phyloP scores from a whole-genome alignment of 1,140 invertebrate species.

The Stratiolaelaps scimitus region DNA sequence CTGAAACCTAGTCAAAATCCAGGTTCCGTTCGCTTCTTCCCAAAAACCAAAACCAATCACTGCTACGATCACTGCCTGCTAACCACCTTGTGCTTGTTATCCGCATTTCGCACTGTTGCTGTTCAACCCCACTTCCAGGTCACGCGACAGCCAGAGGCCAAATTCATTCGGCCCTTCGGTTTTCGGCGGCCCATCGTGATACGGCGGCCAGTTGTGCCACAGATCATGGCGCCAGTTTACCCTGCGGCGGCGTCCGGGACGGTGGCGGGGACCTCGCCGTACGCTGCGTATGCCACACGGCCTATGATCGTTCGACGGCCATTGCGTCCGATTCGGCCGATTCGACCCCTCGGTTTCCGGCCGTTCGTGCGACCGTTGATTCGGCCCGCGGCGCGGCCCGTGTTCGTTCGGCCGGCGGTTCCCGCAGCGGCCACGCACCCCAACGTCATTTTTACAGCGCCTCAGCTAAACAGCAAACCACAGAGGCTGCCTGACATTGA shows the following conservation, averaged over 20 bases:
- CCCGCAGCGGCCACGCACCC: not conserved
- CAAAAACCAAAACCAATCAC: too few species aligned
- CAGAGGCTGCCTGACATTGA: constrained; percentile 20
- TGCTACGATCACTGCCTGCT: too few species aligned
- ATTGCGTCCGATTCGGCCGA: not conserved
- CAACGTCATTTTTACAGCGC: not conserved
- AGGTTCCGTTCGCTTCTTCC: too few species aligned
- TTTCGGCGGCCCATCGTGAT: constrained; percentile 18
- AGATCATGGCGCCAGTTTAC: too few species aligned
- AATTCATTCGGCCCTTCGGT: constrained; percentile 18
- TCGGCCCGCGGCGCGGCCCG: not conserved
- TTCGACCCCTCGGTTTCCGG: constrained; percentile 6
- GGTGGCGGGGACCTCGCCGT: not conserved
- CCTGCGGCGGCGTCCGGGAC: too few species aligned
- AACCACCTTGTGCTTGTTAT: too few species aligned
- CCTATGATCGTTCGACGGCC: not conserved
- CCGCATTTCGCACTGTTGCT: too few species aligned
- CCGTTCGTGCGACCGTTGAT: constrained; percentile 7
- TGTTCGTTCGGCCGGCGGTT: not conserved
- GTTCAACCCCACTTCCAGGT: constrained; percentile 3
- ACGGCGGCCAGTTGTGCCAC: constrained; percentile 5
- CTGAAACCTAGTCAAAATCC: too few species aligned
- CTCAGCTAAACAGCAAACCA: not conserved
- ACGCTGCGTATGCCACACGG: constrained; percentile 2
- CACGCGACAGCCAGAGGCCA: not conserved